Evolutionary conservation across 2,797 vertebrate genomes (phyloP), one percentile per base, ranked within the genome.

Genomic region (Bovichtus diacanthus): DNA sequence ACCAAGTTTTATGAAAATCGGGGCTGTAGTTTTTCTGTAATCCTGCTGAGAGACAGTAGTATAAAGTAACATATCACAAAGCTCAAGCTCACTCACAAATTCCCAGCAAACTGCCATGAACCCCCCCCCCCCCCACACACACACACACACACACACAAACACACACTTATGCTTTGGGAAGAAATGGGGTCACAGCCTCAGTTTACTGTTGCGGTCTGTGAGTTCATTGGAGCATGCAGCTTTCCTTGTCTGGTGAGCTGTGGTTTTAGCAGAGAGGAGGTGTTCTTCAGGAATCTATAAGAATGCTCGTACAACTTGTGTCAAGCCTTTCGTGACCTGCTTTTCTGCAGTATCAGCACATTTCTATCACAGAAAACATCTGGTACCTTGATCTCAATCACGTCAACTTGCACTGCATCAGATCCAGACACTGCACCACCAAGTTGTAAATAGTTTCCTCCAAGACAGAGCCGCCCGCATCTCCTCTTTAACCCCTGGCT

Each of bases 361-460:
- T 27, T 44, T 38, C 3, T 13, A 16, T 27, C 27, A 9, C 23
- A 21, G 49, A 62, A 47, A 69, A 69, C 39, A 69, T 62, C 50
- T 9, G 16, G 3, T 19, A 54, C 34, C 43, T 50, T 49, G 50
- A 63, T 62, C 66, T 56, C 66, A 41, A 49, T 68, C 64, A 39
- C 8, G 18, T 61, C 21, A n/a, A 2, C 23, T 23, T 25, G 19
- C 31, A 18, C 31, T 15, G 34, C 21, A 15, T 34, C 36, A 1
- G 19, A 53, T 11, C 13, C 12, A 16, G 25, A 56, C 36, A 1
- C 29, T 0, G 0, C 63, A 9, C 15, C 43, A 38, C 7, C 54
- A 36, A 12, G 29, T 9, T 54, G 62, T 50, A 50, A 49, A 58
- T 56, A n/a, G 39, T 34, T 58, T 65, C 21, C 10, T 41, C 25